Base-by-base conservation (phyloP, 2,888 invertebrate species). In the Drosophila nr. perissopoda region DNA sequence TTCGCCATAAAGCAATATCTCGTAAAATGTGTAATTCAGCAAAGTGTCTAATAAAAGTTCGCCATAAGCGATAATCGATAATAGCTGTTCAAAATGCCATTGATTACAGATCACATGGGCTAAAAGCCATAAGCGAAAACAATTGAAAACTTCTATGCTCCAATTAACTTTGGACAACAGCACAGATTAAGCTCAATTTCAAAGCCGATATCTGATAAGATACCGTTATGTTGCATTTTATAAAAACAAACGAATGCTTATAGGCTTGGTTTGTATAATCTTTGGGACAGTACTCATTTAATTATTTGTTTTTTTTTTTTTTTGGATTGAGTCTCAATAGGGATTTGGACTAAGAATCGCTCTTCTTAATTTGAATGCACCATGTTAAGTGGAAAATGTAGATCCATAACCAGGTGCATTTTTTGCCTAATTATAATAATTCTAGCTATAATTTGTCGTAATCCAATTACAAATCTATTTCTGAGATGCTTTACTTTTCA, bases 51-150 rank as follows among this genome's bases (percentile, higher is more conserved):
- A 87, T 84, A 86, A 71, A 87, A 88, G 69, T 76, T 76, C 63
- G 69, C 65, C 65, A 85, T 73, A 81, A 87, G 72, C 76, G 73
- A 71, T 83, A 84, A 87, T 78, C 82, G 78, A 89, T 84, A 87
- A 74, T 68, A 65, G 65, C 51, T 69, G 65, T 70, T 72, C 59
- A 74, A 77, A 73, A 42, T 54, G 61, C 69, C 73, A 72, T 89
- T 83, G 73, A 65, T 72, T 73, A 66, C 83, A 77, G 71, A 87
- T 76, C 70, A 58, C 64, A 82, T 52, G 53, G 49, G 53, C 68
- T 52, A 38, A 40, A 25, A 27, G 18, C 59, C 36, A 66, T 71
- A 66, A 71, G 48, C 51, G 27, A 71, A 72, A 68, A 72, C 67
- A 71, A 71, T 71, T 80, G 45, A 57, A 70, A 66, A 27, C 31